Evolutionary conservation across 2,797 vertebrate species (phyloP).

Genomic region (Xenops minutus): DNA sequence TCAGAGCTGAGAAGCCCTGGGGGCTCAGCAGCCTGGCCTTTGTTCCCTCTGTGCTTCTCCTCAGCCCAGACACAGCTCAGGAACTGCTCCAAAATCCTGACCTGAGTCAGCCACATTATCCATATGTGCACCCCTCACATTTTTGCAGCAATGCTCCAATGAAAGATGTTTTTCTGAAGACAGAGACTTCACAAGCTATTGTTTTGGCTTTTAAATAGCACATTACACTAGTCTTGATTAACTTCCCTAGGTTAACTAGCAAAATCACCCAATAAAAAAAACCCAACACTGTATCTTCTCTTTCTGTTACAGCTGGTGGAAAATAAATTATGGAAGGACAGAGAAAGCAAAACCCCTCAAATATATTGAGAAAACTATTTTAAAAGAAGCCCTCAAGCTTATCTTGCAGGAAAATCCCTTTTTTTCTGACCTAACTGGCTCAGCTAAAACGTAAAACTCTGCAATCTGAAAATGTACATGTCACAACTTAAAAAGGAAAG

Average conservation of each 20-base stretch:
- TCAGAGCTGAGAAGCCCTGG: neutral
- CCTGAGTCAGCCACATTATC: neutral
- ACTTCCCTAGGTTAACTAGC: neutral
- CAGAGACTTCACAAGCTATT: neutral
- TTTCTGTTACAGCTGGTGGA: neutral
- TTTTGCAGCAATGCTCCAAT: neutral
- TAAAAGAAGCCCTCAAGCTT: slow-evolving; percentile 17
- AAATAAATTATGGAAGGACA: slow-evolving; percentile 9
- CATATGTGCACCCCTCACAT: neutral
- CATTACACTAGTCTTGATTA: neutral
- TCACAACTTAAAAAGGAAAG: slow-evolving; percentile 52
- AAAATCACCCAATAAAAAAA: neutral
- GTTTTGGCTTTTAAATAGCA: neutral
- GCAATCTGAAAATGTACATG: slow-evolving; percentile 29
- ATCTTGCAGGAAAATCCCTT: slow-evolving; percentile 1
- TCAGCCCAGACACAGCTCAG: neutral
- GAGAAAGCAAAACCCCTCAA: neutral
- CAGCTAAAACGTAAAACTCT: neutral
- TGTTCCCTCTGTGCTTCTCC: neutral
- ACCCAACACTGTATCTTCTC: neutral
- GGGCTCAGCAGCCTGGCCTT: neutral
- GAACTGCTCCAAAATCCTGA: neutral
- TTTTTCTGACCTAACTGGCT: slow-evolving; percentile 21
- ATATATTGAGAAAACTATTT: neutral
- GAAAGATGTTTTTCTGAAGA: neutral